Evolutionary conservation across 1,140 invertebrate genomes (phyloP).

Genomic region (Drosophila bipectinata): DNA sequence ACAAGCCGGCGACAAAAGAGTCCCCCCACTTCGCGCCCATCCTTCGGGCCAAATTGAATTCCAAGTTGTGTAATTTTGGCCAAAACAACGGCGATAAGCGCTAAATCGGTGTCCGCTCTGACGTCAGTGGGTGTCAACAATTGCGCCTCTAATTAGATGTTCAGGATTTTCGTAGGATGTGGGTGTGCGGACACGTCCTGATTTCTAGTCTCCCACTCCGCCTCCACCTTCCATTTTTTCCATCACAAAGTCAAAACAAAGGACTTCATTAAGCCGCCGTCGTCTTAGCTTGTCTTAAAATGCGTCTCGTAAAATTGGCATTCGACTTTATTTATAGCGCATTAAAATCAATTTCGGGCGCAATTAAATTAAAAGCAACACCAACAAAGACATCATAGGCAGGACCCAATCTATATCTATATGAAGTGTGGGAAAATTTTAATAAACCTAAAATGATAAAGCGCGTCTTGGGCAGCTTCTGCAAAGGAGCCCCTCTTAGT

Average conservation of each 20-base stretch:
- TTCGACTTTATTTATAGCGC: conserved; percentile 71
- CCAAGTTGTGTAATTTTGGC: conserved; percentile 38
- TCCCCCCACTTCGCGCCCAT: background rate
- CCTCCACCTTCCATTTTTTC: background rate
- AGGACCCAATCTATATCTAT: conserved; percentile 6
- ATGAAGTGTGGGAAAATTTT: conserved; percentile 28
- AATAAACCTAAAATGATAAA: conserved; percentile 25
- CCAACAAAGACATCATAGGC: background rate
- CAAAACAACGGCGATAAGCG: conserved; percentile 26
- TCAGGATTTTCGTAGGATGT: conserved; percentile 34
- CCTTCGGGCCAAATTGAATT: conserved; percentile 18
- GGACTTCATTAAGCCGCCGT: conserved; percentile 67
- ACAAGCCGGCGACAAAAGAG: conserved; percentile 16
- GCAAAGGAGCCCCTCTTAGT: conserved; percentile 11
- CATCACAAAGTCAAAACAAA: conserved; percentile 49
- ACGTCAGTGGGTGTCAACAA: conserved; percentile 65
- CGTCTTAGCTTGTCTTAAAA: conserved; percentile 55
- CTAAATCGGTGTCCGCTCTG: conserved; percentile 50
- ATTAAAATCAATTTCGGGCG: conserved; percentile 75
- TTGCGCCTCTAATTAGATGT: conserved; percentile 74
- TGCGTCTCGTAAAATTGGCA: conserved; percentile 62
- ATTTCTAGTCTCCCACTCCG: conserved; percentile 13
- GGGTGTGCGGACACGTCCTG: conserved; percentile 26
- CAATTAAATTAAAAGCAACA: conserved; percentile 63
- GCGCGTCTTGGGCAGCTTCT: conserved; percentile 8